Conservation (phyloP, 2,888 invertebrate species). For the Parnassius orleans region DNA sequence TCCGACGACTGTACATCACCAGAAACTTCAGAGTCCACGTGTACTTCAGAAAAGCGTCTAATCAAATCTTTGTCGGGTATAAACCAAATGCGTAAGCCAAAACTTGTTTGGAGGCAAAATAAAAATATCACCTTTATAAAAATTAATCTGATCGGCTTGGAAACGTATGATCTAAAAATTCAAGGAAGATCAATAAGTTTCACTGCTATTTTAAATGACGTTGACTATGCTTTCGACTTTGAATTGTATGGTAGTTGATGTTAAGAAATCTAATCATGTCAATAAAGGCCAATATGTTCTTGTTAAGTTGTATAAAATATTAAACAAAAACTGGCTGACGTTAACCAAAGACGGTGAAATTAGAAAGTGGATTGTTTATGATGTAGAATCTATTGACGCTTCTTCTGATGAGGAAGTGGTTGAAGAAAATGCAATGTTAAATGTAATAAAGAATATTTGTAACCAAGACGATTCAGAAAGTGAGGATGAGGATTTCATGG, state of each 20-base stretch:
- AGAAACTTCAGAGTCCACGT: constrained; percentile 24
- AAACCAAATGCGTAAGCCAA: constrained; percentile 48
- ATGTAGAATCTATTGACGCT: constrained; percentile 54
- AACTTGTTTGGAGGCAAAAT: constrained; percentile 62
- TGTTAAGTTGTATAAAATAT: constrained; percentile 51
- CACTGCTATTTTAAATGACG: constrained; percentile 44
- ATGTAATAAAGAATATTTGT: constrained; percentile 40
- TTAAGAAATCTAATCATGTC: constrained; percentile 42
- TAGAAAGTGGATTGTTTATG: constrained; percentile 64
- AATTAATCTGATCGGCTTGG: constrained; percentile 57
- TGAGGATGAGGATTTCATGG: constrained; percentile 49
- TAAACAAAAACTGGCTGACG: constrained; percentile 56
- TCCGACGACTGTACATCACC: constrained; percentile 46
- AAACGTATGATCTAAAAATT: constrained; percentile 53
- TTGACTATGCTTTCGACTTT: constrained; percentile 56
- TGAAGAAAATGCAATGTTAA: constrained; percentile 32
- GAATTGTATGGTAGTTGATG: constrained; percentile 60
- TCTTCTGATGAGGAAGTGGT: constrained; percentile 57
- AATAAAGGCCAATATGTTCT: constrained; percentile 65
- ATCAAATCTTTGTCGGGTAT: constrained; percentile 25
- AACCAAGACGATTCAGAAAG: constrained; percentile 41
- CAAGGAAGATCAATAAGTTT: constrained; percentile 50
- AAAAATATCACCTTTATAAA: constrained; percentile 50
- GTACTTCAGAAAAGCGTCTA: constrained; percentile 24
- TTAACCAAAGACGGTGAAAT: constrained; percentile 46